Evolutionary conservation across 2,888 invertebrate species (phyloP), one percentile per base, ranked within the genome.

Genomic region (Leptothorax acervorum): DNA sequence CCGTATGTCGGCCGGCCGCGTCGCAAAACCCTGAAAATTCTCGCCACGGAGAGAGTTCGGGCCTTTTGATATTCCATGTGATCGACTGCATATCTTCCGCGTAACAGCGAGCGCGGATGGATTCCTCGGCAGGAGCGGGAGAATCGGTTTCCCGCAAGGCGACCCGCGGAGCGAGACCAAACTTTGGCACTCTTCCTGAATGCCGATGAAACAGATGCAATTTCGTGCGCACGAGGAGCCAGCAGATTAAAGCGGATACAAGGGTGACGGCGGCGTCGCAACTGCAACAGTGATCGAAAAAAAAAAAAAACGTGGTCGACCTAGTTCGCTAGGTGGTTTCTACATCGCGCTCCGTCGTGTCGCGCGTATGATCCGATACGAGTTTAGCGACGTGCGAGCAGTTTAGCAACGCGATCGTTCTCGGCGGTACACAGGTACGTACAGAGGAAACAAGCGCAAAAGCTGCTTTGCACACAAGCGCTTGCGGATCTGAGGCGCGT

Each of bases 161-260:
- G 60, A 66, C 23, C 23, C 23, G 23, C 48, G 48, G 23, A 18
- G 71, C 31, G 63, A 82, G 70, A 75, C 57, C 84, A 66, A 85
- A 86, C 68, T 85, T 87, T 87, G 86, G 88, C 88, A 85, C 89
- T 85, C 84, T 71, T 88, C 88, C 85, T 83, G 88, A 85, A 86
- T 81, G 83, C 65, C 86, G 86, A 90, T 87, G 85, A 85, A 88
- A 91, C 91, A 87, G 87, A 90, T 86, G 91, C 85, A 86, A 91
- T 90, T 85, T 85, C 86, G 87, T 55, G 75, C 83, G 83, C 82
- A 57, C 63, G 68, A 85, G 83, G 35, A 83, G 53, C 73, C 35
- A 65, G 57, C 70, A 71, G 81, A 89, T 90, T 82, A 35, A 35
- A 35, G 35, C 35, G 87, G 85, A 88, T 85, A 71, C 51, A 70